Base-by-base conservation (phyloP, 2,888 invertebrate genomes). In the Ophraella communa region DNA sequence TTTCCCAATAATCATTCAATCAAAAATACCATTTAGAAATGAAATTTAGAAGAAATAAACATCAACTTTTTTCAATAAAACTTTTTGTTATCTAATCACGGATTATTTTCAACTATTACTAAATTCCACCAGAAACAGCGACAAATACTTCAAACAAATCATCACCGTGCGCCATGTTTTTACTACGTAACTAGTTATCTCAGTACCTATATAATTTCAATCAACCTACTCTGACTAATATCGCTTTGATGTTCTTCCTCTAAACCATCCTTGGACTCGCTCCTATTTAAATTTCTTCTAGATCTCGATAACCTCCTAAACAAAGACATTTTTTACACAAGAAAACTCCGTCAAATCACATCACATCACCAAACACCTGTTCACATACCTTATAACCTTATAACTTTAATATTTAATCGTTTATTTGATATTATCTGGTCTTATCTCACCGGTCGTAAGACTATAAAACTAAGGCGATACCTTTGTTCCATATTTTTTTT, bases 261-360 rank as follows among this genome's bases (percentile, higher is more conserved):
- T 54, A 74, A 67, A n/a, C 54, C 66, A n/a, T 72, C 73, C 30
- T 42, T 63, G 2, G 71, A 71, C 10, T 59, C 64, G 7, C 62
- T 62, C 27, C 71, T 67, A 44, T 62, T 55, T 20, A 74, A 59
- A 54, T 72, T 67, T 49, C 52, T 71, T 30, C 66, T 66, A 61
- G 73, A 72, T 27, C 70, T 59, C 5, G 75, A 75, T 20, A 75
- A 51, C 49, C 69, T 70, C 44, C 75, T 62, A 8, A 75, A 49
- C 14, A 75, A 56, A 1, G 73, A 69, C 73, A 75, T 75, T 47
- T 58, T 39, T 11, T 11, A 4, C 14, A 30, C n/a, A 7, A 33
- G 10, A 18, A 44, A 21, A 10, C 33, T 56, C 47, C 44, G 21
- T 55, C 52, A 58, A 39, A n/a, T 11, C 27, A 51, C 42, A 47